Evolutionary conservation across 1,140 invertebrate species (phyloP), one percentile per base, ranked within the genome.

Genomic region (Procambarus virginalis): DNA sequence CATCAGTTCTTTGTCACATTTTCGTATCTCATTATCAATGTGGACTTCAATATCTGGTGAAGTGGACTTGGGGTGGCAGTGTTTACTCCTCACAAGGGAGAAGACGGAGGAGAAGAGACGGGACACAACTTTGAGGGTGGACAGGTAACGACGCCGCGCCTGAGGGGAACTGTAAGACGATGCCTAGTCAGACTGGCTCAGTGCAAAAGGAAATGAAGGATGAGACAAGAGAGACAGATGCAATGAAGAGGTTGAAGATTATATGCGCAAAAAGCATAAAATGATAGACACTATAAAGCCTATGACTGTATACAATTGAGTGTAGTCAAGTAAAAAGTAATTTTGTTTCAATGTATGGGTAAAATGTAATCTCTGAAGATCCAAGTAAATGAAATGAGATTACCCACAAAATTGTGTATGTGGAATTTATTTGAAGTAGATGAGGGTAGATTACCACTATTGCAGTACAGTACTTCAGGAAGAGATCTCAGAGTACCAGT

Each of bases 41-140:
- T 89, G 82, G 60, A 76, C 58, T 75, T 91, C 91, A 86, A 86
- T 73, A 55, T 91, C 86, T 77, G 49, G 51, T 64, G 81, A 84
- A 55, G 73, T 80, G 79, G 80, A 22, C 58, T 79, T 76, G 45
- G 64, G 75, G 81, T 84, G 76, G 55, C 58, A 77, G 78, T 91
- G 79, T 84, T 84, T 84, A 82, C 79, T 82, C 68, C 90, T 34
- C 55, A 86, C 84, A 58, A 91, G 85, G 64, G 90, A 92, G 87
- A 92, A 92, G 55, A 91, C 89, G 51, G 92, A 90, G 77, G 92
- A 88, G 81, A 92, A 92, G 60, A 92, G 86, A 60, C 89, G 87
- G 49, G 92, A 92, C 58, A 92, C 92, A 45, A 91, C 92, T 91
- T 92, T 92, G 85, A 92, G 90, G 81, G 92, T 92, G 76, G 92